These are phyloP conservation scores for Drosophila mercatorum DNA, from an alignment of 2,888 invertebrate species.

Conservation along the genomic window DNA sequence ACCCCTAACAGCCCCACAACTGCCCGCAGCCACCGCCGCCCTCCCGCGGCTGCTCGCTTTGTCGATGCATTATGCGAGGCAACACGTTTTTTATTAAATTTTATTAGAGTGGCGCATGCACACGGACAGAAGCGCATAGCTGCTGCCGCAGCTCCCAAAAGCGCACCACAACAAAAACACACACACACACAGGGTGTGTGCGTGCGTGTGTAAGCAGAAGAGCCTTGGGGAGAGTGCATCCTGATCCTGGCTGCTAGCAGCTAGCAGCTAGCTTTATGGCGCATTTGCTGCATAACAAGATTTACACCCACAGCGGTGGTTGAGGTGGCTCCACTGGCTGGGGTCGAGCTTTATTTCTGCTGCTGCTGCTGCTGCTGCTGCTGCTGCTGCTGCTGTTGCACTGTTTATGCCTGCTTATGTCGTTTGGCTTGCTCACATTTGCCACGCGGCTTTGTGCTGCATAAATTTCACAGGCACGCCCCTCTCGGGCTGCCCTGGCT, in stretches of 20 bases:
- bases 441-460: slow-evolving; percentile 76
- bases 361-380: slow-evolving; percentile 30
- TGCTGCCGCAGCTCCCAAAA: slow-evolving; percentile 38
- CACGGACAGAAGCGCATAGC: slow-evolving; percentile 21
- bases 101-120: slow-evolving; percentile 78
- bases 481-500: background rate
- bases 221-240: slow-evolving; percentile 47
- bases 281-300: slow-evolving; percentile 76
- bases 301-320: slow-evolving; percentile 65
- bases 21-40: too few relatives aligned
- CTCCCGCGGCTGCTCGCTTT: slow-evolving; percentile 26
- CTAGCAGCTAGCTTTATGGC: slow-evolving; percentile 70
- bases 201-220: slow-evolving; percentile 26
- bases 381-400: slow-evolving; percentile 28
- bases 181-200: background rate
- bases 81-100: slow-evolving; percentile 79
- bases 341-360: slow-evolving; percentile 4
- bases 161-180: slow-evolving; percentile 38
- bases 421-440: slow-evolving; percentile 79
- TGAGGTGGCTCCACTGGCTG: slow-evolving; percentile 12
- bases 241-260: slow-evolving; percentile 49
- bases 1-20: background rate
- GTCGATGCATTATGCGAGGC: slow-evolving; percentile 70
- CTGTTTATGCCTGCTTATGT: slow-evolving; percentile 78
- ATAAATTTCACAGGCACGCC: slow-evolving; percentile 65